Evolutionary conservation across 2,888 invertebrate species (phyloP).

Genomic region (Napeogenes sylphis): DNA sequence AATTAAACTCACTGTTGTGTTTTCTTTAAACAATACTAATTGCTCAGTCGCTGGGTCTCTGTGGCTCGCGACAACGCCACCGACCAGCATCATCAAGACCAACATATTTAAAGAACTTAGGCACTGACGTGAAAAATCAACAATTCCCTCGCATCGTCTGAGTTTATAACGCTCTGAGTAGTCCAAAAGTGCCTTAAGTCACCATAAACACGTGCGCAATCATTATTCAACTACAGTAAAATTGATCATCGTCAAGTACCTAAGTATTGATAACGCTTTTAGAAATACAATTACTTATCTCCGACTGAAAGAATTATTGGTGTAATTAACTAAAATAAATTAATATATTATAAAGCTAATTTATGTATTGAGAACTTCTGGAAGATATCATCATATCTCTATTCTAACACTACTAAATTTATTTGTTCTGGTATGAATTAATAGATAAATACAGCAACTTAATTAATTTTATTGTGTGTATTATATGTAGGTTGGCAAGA

Average conservation of each 20-base stretch:
- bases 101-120: conserved; percentile 23
- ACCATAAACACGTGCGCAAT: conserved; percentile 10
- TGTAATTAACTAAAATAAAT: background rate
- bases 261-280: conserved; percentile 21
- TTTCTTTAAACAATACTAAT: conserved; percentile 48
- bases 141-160: conserved; percentile 15
- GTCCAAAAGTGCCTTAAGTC: conserved; percentile 13
- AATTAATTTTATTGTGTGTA: too few relatives aligned
- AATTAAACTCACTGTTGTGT: conserved; percentile 41
- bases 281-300: conserved; percentile 23
- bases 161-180: conserved; percentile 34
- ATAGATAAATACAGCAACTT: too few relatives aligned
- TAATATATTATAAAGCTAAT: background rate
- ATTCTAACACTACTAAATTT: too few relatives aligned
- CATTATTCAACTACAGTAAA: conserved; percentile 29
- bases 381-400: too few relatives aligned
- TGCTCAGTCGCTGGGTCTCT: conserved; percentile 47
- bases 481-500: too few relatives aligned
- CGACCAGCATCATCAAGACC: conserved; percentile 30
- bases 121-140: conserved; percentile 17
- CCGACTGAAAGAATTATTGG: conserved; percentile 14
- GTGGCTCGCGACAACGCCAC: conserved; percentile 30
- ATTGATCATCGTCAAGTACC: conserved; percentile 29
- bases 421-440: too few relatives aligned
- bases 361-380: too few relatives aligned